Evolutionary conservation across 2,888 invertebrate species (phyloP), one percentile per base, ranked within the genome.

Genomic region (Pyrgus malvae): DNA sequence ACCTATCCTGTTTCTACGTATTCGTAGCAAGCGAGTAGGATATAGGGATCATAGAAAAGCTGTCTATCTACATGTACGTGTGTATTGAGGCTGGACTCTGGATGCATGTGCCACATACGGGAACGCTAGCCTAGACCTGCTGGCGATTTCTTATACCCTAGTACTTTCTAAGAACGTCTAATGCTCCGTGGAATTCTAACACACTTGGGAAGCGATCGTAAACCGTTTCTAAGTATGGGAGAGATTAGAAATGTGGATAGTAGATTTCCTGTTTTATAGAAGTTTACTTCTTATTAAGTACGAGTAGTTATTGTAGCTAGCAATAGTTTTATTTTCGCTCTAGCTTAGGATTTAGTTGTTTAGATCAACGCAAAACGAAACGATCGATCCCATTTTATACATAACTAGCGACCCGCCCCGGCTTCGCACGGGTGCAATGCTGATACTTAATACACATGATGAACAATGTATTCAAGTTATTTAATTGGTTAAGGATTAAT

Each of bases 131-230:
- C 69, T 68, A 77, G 72, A 88, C 82, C 71, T 80, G 72, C 79
- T 84, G 65, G 64, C 40, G 40, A 48, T 62, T 78, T 76, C 81
- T 90, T 66, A 63, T 66, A 61, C 65, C 90, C 89, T 88, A 73
- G 88, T 90, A 87, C 74, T 78, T 89, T 90, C 90, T 90, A 90
- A 90, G 87, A 89, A 86, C 86, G 67, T 90, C 90, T 90, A 90
- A 90, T 90, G 87, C 85, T 83, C 64, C 67, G 70, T 71, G 63
- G 72, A 72, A 77, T 78, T 84, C 83, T 86, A 84, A 80, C 70
- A 66, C 68, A 61, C 57, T 58, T 57, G 48, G 55, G 55, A 56
- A 56, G 37, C 55, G 49, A 48, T 45, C 44, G 38, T 37, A 56
- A 45, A n/a, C 27, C 37, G 46, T 59, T 61, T 54, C 38, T 38